Base-by-base conservation (phyloP, 2,888 invertebrate species). In the Lasioglossum lativentre region DNA sequence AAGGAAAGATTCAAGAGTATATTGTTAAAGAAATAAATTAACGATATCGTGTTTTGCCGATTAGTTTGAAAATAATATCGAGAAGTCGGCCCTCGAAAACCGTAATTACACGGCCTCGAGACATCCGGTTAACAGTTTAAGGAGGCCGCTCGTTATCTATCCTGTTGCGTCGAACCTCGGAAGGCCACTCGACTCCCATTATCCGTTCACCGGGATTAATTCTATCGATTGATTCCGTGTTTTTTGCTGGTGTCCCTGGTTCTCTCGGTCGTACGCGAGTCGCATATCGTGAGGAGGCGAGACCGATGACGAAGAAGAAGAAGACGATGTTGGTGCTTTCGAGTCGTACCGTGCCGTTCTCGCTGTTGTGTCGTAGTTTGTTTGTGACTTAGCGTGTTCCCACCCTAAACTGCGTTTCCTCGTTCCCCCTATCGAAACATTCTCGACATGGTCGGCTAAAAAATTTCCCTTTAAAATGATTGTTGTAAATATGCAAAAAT, bases 361-460 rank as follows among this genome's bases (percentile, higher is more conserved):
- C 79, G 81, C 75, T 89, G 71, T 86, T 86, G 89, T 80, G 85
- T 86, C 88, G 82, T 90, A 87, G 79, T 16, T 30, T 59, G 59
- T 88, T 80, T 90, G 81, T 85, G 88, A 81, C 85, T 77, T 72
- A 74, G 66, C 74, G 66, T n/a, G n/a, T 34, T 73, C 42, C 71
- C 42, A n/a, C 23, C n/a, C 45, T 12, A 30, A 8, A n/a, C 59
- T 74, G 78, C 68, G 74, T 82, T 66, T 40, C 74, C 76, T 10
- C 19, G 23, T 19, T 80, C 66, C 40, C 47, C 40, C 47, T 40
- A 40, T 63, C 47, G 16, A 30, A 2, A 12, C 47, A 16, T 10
- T 59, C 14, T 10, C 5, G 30, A 2, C 30, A 4, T 5, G 30
- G 4, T 30, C 27, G 27, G 14, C 16, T 2, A 34, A 1, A 14